Conservation (phyloP, 2,113 vertebrate species). For the Podarcis muralis region DNA sequence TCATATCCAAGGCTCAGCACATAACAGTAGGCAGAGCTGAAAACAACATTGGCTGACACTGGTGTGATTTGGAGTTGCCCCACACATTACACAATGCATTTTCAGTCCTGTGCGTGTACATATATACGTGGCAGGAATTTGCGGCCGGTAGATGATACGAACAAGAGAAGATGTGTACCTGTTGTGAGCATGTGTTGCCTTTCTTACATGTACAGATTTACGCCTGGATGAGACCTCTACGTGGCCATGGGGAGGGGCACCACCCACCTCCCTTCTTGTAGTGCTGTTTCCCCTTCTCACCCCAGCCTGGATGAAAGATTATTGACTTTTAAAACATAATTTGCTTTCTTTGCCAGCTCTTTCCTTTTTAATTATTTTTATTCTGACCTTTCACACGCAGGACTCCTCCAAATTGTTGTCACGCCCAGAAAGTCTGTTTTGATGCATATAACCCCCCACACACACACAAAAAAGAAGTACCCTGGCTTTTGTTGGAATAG, state of each 20-base stretch:
- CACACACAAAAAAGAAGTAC: conserved; percentile 19
- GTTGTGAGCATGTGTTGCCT: background rate
- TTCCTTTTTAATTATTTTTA: background rate
- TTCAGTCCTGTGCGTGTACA: background rate
- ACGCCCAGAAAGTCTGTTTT: conserved; percentile 29
- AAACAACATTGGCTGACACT: background rate
- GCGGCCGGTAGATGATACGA: background rate
- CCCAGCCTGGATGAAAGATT: too few species aligned
- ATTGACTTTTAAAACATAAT: background rate
- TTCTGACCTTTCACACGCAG: conserved; percentile 17
- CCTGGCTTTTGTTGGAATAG: conserved; percentile 42
- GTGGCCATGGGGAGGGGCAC: too few species aligned
- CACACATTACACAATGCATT: too few species aligned
- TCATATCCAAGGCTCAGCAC: background rate
- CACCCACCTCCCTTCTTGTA: background rate
- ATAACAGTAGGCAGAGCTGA: background rate
- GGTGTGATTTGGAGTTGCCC: background rate
- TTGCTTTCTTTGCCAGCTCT: background rate
- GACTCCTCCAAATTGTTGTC: background rate
- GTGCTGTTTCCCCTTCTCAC: background rate
- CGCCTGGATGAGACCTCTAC: background rate
- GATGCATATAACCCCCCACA: background rate
- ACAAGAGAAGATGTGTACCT: background rate
- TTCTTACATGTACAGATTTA: background rate
- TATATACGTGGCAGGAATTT: background rate